Evolutionary conservation across 2,888 invertebrate species (phyloP), one percentile per base, ranked within the genome.

Genomic region (Stenotaenia linearis): DNA sequence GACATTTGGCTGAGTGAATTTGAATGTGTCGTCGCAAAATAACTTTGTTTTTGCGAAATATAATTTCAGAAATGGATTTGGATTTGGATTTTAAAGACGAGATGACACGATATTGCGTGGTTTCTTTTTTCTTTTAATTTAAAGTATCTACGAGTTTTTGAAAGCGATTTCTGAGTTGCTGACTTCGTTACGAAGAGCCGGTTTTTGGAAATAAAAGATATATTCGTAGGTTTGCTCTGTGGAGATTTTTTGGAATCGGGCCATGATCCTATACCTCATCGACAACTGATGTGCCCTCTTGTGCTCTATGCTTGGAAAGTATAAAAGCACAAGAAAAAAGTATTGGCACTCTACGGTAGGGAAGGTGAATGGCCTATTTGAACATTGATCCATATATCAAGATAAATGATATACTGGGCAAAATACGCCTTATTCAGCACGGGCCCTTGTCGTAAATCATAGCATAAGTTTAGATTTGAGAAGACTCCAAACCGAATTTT

Each of bases 231-330:
- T 23, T 69, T 69, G 69, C 69, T 69, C 25, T 69, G 23, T 69
- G 69, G 18, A 28, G 28, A 28, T 69, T 69, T 61, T 69, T 69
- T 69, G 69, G 69, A 69, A 28, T 28, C 69, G 69, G 69, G 69
- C 69, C 69, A 69, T 69, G 69, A 69, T 69, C 69, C 69, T 69
- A 69, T 69, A 69, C 69, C 69, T 69, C 69, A 69, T 69, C 69
- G 69, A 69, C 69, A 69, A 69, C 69, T 69, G 69, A 69, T 69
- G 69, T 69, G 69, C 69, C 69, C 69, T 69, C 69, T 69, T 69
- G 69, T 69, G 69, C 69, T 69, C 69, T 69, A 69, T 69, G 69
- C 69, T 69, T 69, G 69, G 69, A 69, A 69, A 69, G 25, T 69
- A 69, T 69, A 69, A 69, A 69, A 69, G 69, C 69, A 69, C 25